Evolutionary conservation across 1,140 invertebrate species (phyloP).

Genomic region (Meloidogyne chitwoodi): DNA sequence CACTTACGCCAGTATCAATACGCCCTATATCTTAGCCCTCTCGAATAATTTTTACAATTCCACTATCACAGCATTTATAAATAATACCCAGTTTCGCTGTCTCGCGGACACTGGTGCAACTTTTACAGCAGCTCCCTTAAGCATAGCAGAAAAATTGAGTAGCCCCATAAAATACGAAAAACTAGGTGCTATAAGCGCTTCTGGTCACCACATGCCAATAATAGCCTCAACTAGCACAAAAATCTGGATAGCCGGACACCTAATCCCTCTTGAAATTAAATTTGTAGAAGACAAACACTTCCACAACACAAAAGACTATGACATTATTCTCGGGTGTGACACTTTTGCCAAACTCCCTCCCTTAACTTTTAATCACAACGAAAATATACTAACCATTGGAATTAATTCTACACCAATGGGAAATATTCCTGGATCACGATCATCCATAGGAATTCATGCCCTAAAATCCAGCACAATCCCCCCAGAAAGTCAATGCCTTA

Average conservation of each 20-base stretch:
- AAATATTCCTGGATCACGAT: too few species aligned
- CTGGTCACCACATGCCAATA: neutral
- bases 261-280: neutral
- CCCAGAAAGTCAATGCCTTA: neutral
- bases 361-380: neutral
- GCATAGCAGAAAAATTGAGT: neutral
- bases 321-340: neutral
- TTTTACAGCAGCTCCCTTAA: neutral
- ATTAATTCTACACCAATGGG: too few species aligned
- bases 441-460: too few species aligned
- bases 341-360: neutral
- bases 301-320: neutral
- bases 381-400: neutral
- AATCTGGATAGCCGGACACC: neutral
- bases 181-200: neutral
- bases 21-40: neutral
- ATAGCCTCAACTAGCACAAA: too few species aligned
- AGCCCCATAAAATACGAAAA: neutral
- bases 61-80: neutral
- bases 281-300: neutral
- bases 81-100: neutral
- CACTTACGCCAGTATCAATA: neutral
- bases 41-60: neutral
- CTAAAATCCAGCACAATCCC: too few species aligned
- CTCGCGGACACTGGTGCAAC: neutral